These are phyloP conservation scores for Ellobium chinense DNA, from an alignment of 2,888 invertebrate genomes.

Conservation along the genomic window DNA sequence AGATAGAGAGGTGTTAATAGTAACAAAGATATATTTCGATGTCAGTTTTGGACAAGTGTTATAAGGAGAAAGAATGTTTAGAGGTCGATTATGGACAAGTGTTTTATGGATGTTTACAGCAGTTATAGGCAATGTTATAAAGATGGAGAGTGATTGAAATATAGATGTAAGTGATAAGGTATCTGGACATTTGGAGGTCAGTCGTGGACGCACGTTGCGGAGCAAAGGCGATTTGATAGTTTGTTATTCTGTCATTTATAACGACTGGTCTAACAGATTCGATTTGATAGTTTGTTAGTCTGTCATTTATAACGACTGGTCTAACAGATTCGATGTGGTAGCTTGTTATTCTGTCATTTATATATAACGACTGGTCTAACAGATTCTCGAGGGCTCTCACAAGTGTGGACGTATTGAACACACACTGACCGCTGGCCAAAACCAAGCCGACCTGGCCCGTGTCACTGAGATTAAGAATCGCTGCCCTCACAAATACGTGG, in stretches of 20 bases:
- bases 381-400: slow-evolving; percentile 48
- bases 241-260: too few species aligned
- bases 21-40: slow-evolving; percentile 75
- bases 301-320: too few species aligned
- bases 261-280: too few species aligned
- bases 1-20: slow-evolving; percentile 69
- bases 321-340: too few species aligned
- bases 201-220: neutral
- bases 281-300: too few species aligned
- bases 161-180: neutral
- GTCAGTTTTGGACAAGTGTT: slow-evolving; percentile 49
- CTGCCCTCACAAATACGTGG: slow-evolving; percentile 59
- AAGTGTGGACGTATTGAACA: slow-evolving; percentile 43
- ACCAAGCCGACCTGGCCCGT: slow-evolving; percentile 64
- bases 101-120: too few species aligned
- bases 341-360: too few species aligned
- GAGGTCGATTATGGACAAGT: too few species aligned
- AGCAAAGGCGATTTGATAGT: neutral
- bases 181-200: neutral
- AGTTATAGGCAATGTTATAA: too few species aligned
- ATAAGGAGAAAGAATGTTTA: neutral
- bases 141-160: too few species aligned
- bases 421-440: slow-evolving; percentile 53
- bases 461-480: slow-evolving; percentile 57
- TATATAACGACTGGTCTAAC: too few species aligned